Evolutionary conservation across 2,888 invertebrate species (phyloP).

Genomic region (Epistrophella euchroma): DNA sequence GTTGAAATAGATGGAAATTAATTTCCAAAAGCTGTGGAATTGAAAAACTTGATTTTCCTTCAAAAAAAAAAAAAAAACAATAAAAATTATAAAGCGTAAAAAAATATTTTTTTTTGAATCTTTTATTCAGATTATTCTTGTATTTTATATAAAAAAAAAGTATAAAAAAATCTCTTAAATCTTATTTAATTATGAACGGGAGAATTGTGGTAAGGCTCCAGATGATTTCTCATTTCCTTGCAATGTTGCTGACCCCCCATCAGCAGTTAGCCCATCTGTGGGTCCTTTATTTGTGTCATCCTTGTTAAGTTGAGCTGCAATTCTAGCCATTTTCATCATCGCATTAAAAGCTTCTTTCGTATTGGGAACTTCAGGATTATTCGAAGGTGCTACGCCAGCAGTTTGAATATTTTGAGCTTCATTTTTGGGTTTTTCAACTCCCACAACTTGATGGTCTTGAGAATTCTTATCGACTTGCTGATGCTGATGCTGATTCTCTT

Average conservation of each 20-base stretch:
- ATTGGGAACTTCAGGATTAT: conserved; percentile 10
- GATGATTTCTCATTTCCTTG: conserved; percentile 11
- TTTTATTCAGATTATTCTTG: conserved; percentile 55
- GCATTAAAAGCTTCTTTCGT: conserved; percentile 53
- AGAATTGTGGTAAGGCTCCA: neutral
- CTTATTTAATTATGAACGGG: neutral
- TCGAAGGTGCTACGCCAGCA: neutral
- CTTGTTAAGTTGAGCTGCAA: conserved; percentile 59
- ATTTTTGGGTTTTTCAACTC: conserved; percentile 21
- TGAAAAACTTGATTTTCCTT: no score
- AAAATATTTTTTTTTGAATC: neutral
- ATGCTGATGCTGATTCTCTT: conserved; percentile 24
- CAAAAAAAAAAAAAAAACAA: no score
- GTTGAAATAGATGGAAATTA: no score
- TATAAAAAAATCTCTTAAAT: neutral
- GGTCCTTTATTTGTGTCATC: conserved; percentile 27
- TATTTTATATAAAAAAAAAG: conserved; percentile 54
- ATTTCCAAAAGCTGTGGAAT: no score
- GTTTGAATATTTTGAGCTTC: neutral
- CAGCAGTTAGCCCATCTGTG: neutral
- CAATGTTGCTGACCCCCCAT: neutral
- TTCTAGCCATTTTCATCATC: conserved; percentile 61
- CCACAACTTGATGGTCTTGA: conserved; percentile 5
- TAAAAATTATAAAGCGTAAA: neutral
- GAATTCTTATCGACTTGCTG: conserved; percentile 23